Base-by-base conservation (phyloP, 1,140 invertebrate genomes). In the Amyelois transitella region DNA sequence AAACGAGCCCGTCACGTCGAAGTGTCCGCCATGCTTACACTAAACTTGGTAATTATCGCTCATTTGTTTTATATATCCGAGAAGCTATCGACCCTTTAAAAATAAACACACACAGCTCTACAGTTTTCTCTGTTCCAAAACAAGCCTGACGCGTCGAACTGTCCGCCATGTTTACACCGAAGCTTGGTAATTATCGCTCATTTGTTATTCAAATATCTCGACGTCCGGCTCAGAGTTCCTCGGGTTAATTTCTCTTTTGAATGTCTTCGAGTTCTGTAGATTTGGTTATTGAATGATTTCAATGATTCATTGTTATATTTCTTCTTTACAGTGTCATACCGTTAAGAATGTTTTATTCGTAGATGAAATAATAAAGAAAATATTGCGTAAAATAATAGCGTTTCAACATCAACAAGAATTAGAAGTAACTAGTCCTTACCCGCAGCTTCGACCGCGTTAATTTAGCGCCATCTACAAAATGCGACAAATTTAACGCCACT, bases 121-220 rank as follows among this genome's bases (percentile, higher is more conserved):
- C 8, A 24, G 24, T 50, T 50, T 45, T 24, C 22, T 14, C 18
- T 58, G 59, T 69, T 61, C 62, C 20, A 21, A 64, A 53, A 58
- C 62, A 58, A 38, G 43, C 64, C 55, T 51, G 64, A 64, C 73
- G 20, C 21, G 19, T 18, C 20, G 45, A n/a, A n/a, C n/a, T n/a
- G 22, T 24, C 57, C 65, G 65, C 68, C 66, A 71, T 73, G 65
- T 76, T 76, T 76, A 71, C 70, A 44, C 32, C 32, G 17, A 38
- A 38, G 50, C 60, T 47, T 58, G 60, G 59, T 72, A 76, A 76
- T 76, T 74, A 66, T 67, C 62, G 65, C 62, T 67, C 71, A 71
- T 76, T 76, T 76, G 68, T 67, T 67, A 64, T 62, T 70, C 60
- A 67, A 69, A 75, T 62, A 66, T 38, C 32, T 38, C n/a, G 1